A percentile compares a stretch with the other conserved stretches of the same genome.
Evolutionary conservation across 2,888 invertebrate genomes (phyloP).

Genomic region (Leucophenga maculata): DNA sequence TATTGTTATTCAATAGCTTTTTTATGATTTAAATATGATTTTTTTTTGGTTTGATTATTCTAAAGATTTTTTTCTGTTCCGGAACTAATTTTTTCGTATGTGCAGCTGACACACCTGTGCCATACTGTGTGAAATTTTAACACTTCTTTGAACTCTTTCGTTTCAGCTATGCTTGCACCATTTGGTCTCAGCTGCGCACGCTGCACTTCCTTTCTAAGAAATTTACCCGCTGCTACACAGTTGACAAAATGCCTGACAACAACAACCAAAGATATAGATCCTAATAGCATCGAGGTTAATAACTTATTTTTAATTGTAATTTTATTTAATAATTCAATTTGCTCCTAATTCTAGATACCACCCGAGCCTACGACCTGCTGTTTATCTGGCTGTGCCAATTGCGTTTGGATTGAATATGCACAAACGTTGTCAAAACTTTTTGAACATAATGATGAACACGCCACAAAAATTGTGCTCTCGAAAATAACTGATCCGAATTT

Average conservation of each 20-base stretch:
- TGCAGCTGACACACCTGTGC: constrained; percentile 50
- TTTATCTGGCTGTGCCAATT: constrained; percentile 92
- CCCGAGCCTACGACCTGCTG: constrained; percentile 87
- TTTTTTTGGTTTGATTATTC: constrained; percentile 37
- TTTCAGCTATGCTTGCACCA: constrained; percentile 59
- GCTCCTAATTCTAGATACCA: constrained; percentile 60
- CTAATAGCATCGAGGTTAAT: constrained; percentile 52
- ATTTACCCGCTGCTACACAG: constrained; percentile 34
- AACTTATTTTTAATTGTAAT: neutral
- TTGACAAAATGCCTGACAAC: constrained; percentile 33
- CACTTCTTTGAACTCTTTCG: constrained; percentile 43
- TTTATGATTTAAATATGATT: neutral
- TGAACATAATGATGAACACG: constrained; percentile 79
- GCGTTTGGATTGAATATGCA: constrained; percentile 94
- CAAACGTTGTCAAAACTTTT: constrained; percentile 80
- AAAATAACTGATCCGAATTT: constrained; percentile 86
- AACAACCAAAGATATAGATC: constrained; percentile 36
- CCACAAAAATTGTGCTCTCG: constrained; percentile 81
- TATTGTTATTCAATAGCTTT: constrained; percentile 56
- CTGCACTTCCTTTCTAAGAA: constrained; percentile 44
- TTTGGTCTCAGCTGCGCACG: constrained; percentile 49
- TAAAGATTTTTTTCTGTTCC: constrained; percentile 52
- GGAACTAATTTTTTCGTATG: constrained; percentile 54
- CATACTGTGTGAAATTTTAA: constrained; percentile 53
- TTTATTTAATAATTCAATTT: neutral